phyloP scores from a whole-genome alignment of 2,888 invertebrate species.

The Panopea generosa region DNA sequence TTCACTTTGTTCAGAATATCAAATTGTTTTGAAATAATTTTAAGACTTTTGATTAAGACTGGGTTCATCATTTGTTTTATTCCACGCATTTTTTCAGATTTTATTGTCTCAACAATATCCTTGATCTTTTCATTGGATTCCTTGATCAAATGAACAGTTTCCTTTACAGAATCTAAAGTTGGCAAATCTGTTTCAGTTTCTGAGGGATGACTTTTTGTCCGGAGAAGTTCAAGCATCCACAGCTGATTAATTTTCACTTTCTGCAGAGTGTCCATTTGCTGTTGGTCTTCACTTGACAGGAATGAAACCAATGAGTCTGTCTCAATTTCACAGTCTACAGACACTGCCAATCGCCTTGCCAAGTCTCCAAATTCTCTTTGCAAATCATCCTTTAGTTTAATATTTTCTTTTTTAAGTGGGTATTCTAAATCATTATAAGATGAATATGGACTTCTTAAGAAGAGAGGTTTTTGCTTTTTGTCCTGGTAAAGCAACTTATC shows the following conservation, averaged over 20 bases:
- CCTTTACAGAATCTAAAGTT: slow-evolving; percentile 8
- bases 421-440: slow-evolving; percentile 3
- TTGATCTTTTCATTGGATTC: slow-evolving; percentile 3
- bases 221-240: slow-evolving; percentile 17
- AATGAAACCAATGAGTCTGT: background rate
- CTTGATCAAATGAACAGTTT: slow-evolving; percentile 2
- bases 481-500: slow-evolving; percentile 19
- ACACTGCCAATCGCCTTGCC: slow-evolving; percentile 6
- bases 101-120: slow-evolving; percentile 6
- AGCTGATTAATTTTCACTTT: slow-evolving; percentile 21
- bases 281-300: background rate
- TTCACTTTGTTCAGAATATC: too few species aligned
- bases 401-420: slow-evolving; percentile 7
- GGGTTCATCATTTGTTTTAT: slow-evolving; percentile 3
- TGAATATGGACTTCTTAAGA: slow-evolving; percentile 1
- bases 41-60: slow-evolving; percentile 25
- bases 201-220: background rate
- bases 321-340: slow-evolving; percentile 25
- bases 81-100: background rate
- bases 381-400: background rate
- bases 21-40: slow-evolving; percentile 18
- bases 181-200: slow-evolving; percentile 2
- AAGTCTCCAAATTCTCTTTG: slow-evolving; percentile 4
- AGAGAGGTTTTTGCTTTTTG: slow-evolving; percentile 9
- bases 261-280: background rate